A percentile compares a stretch with the other conserved stretches of the same genome.
phyloP scores from a whole-genome alignment of 2,888 invertebrate genomes.

The Ophion costatus region DNA sequence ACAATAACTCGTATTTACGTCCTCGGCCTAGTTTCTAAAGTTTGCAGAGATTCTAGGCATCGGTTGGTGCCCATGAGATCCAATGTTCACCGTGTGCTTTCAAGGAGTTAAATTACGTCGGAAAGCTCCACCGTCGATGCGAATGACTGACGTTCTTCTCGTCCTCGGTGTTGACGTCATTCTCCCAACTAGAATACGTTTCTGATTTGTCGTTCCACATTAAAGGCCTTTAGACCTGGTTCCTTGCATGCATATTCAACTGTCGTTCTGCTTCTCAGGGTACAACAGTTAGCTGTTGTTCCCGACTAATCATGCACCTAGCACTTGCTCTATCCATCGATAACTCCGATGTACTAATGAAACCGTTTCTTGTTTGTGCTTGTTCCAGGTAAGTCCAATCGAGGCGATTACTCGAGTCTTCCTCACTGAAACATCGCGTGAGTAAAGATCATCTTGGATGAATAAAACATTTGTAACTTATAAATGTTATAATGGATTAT shows the following conservation, averaged over 20 bases:
- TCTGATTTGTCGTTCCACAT: conserved; percentile 53
- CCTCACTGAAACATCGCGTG: neutral
- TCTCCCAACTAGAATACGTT: conserved; percentile 54
- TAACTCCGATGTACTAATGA: neutral
- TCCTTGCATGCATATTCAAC: conserved; percentile 33
- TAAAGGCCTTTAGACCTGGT: conserved; percentile 36
- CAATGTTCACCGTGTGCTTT: conserved; percentile 55
- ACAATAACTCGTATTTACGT: conserved; percentile 72
- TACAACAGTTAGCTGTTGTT: conserved; percentile 30
- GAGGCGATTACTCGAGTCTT: neutral
- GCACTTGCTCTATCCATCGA: neutral
- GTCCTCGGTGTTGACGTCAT: conserved; percentile 27
- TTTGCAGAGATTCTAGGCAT: conserved; percentile 58
- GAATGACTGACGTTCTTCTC: conserved; percentile 41
- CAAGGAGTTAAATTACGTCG: conserved; percentile 68
- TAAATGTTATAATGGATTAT: neutral
- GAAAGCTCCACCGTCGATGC: conserved; percentile 51
- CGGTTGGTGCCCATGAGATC: conserved; percentile 55
- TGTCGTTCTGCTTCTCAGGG: conserved; percentile 11
- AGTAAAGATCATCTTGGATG: conserved; percentile 7
- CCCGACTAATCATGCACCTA: conserved; percentile 21
- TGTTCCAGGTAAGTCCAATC: conserved; percentile 66
- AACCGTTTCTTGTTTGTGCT: conserved; percentile 26
- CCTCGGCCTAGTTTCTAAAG: conserved; percentile 69
- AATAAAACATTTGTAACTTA: neutral